Percentiles rank a stretch among this genome's conserved stretches.
phyloP scores from a whole-genome alignment of 2,113 vertebrate genomes.

The Pampusana beccarii region DNA sequence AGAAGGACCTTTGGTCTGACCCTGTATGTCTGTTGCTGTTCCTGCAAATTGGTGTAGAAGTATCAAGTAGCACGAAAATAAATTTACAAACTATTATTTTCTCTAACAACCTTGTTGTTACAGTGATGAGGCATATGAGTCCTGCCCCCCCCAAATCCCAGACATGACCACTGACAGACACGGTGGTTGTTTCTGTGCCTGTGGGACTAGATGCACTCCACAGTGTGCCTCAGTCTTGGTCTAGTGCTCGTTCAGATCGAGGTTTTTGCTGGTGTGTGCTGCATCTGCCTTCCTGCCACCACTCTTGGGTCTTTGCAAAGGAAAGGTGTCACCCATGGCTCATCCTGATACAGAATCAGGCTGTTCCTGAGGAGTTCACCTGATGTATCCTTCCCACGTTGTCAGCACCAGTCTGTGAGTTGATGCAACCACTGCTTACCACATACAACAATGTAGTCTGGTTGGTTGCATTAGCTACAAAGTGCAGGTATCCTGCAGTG shows the following conservation, averaged over 20 bases:
- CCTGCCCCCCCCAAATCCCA: background rate
- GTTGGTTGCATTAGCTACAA: background rate
- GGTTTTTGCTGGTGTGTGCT: background rate
- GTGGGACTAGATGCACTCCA: background rate
- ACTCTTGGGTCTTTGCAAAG: background rate
- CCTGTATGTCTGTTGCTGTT: background rate
- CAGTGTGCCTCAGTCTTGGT: background rate
- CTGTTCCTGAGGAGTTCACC: background rate
- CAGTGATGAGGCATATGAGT: background rate
- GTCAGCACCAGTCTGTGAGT: background rate
- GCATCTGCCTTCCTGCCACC: background rate
- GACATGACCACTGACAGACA: background rate
- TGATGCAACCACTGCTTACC: background rate
- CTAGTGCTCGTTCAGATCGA: background rate
- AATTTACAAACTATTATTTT: background rate
- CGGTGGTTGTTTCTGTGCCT: background rate
- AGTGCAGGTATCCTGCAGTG: background rate
- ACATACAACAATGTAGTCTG: accelerated
- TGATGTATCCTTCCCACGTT: background rate
- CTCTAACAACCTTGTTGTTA: background rate
- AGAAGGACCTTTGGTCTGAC: background rate
- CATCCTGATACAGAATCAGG: background rate
- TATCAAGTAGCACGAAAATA: background rate
- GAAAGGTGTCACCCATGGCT: background rate
- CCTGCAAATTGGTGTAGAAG: background rate